phyloP scores from a whole-genome alignment of 2,888 invertebrate species.

The Tipula lateralis region DNA sequence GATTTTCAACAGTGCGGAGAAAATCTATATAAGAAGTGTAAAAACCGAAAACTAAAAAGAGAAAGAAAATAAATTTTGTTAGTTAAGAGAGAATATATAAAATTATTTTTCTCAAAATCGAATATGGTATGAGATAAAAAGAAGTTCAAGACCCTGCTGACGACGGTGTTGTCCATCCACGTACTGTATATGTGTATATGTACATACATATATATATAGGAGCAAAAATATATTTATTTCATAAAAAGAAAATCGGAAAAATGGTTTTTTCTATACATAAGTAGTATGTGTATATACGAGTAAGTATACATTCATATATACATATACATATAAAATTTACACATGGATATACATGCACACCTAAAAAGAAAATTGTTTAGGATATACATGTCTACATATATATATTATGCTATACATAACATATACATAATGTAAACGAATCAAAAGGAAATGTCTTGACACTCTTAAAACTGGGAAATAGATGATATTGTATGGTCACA shows the following conservation, averaged over 20 bases:
- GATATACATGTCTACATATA: constrained; percentile 5
- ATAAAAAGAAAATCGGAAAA: constrained; percentile 15
- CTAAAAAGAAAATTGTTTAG: background rate
- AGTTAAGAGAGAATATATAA: constrained; percentile 5
- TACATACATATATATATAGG: background rate
- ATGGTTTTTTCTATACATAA: background rate
- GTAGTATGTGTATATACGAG: background rate
- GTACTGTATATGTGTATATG: constrained; percentile 25
- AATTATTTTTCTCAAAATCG: background rate
- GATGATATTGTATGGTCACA: constrained; percentile 30
- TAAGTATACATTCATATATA: background rate
- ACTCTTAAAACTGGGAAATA: constrained; percentile 30
- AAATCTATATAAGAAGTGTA: background rate
- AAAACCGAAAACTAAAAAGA: background rate
- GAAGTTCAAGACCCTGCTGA: constrained; percentile 30
- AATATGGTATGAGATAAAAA: constrained; percentile 26
- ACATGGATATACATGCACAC: background rate
- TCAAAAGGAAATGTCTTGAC: constrained; percentile 30
- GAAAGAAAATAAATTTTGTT: constrained; percentile 4
- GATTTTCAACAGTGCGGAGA: background rate
- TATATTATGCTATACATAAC: background rate
- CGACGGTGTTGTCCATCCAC: constrained; percentile 30
- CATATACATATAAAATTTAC: background rate
- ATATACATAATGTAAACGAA: constrained; percentile 27
- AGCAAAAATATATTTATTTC: background rate